These are phyloP conservation scores for Haemorhous mexicanus DNA, from an alignment of 2,113 vertebrate species.

Conservation along the genomic window DNA sequence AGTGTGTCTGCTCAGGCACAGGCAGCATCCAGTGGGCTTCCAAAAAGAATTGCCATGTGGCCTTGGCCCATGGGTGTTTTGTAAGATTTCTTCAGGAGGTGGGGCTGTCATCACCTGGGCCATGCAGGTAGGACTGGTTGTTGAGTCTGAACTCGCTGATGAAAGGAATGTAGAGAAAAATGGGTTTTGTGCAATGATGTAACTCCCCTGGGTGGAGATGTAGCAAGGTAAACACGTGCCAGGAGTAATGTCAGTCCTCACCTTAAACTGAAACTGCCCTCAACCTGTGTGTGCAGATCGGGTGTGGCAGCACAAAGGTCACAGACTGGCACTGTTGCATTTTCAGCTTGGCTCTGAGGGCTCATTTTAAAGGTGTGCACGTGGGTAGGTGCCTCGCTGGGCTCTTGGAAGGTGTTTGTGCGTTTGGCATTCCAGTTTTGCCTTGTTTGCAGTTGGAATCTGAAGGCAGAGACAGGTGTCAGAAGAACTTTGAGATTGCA, in stretches of 20 bases:
- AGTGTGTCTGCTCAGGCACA: neutral
- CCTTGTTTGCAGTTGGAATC: neutral
- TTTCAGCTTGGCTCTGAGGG: neutral
- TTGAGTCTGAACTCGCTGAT: neutral
- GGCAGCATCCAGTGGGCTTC: neutral
- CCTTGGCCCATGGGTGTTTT: neutral
- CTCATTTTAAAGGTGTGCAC: neutral
- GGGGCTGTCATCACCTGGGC: neutral
- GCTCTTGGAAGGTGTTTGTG: neutral
- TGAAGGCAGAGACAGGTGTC: neutral
- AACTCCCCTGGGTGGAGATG: neutral
- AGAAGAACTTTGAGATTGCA: neutral
- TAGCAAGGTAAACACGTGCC: neutral
- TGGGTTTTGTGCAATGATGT: neutral
- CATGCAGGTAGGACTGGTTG: neutral
- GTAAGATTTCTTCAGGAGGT: neutral
- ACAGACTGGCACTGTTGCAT: neutral
- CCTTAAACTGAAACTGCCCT: neutral
- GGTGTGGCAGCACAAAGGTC: neutral
- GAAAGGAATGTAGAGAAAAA: neutral
- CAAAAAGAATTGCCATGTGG: neutral
- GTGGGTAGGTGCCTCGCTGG: fast-evolving
- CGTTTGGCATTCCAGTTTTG: neutral
- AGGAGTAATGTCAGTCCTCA: neutral
- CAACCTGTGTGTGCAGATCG: neutral